Base-by-base conservation (phyloP, 2,888 invertebrate genomes). In the Hemistola chrysoprasaria region DNA sequence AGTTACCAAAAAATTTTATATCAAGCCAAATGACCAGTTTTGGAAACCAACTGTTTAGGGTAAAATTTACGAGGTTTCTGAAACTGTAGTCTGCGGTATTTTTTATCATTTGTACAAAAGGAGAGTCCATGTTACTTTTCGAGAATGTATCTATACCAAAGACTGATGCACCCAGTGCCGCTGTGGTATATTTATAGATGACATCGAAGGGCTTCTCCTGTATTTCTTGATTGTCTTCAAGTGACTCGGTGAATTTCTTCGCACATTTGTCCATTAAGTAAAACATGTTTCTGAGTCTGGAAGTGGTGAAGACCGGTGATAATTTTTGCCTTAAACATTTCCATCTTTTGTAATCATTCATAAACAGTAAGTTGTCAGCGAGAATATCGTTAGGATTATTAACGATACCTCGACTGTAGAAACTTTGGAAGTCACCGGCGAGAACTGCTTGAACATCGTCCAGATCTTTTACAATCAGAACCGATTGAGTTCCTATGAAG, bases 211-310 rank as follows among this genome's bases (percentile, higher is more conserved):
- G 66, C 1, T 64, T 68, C 22, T 52, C 55, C 9, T n/a, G n/a
- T n/a, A 65, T 40, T 22, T 62, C 29, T n/a, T 52, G 8, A 39
- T 65, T 58, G 6, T 58, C 44, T 43, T 71, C 62, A 6, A 81
- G 35, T 22, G 62, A 62, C 1, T 65, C 50, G 0, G 65, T 67
- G 43, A 83, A 84, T 51, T 82, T 77, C 1, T 56, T 55, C 0
- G 70, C 76, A 47, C 75, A 75, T 32, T 66, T 62, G 1, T 75
- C 72, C 23, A 88, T 58, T 3, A 77, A 73, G 11, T 65, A 65
- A 44, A 77, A 85, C 80, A 86, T 81, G n/a, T 77, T 76, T 42
- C 78, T 84, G 0, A 87, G 57, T 49, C 76, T 82, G 0, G 61
- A 47, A 10, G 68, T 71, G 0, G 82, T 82, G 41, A 88, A 86